Evolutionary conservation across 2,888 invertebrate genomes (phyloP).

Genomic region (Lycaena phlaeas): DNA sequence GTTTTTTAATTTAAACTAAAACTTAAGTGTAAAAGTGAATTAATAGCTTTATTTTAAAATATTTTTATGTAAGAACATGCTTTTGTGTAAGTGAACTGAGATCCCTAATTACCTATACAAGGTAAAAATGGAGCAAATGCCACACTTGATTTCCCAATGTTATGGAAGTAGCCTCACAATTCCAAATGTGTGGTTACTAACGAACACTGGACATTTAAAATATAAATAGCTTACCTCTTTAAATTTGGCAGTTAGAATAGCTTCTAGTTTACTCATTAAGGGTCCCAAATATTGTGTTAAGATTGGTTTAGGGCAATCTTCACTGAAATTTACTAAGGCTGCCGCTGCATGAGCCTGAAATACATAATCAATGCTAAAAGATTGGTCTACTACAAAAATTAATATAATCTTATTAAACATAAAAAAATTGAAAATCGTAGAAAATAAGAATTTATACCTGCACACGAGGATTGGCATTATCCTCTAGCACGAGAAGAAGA

Average conservation of each 20-base stretch:
- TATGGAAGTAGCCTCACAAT: slow-evolving; percentile 60
- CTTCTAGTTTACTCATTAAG: slow-evolving; percentile 92
- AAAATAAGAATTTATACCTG: slow-evolving; percentile 79
- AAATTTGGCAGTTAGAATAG: slow-evolving; percentile 92
- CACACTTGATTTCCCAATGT: slow-evolving; percentile 62
- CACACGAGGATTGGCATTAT: slow-evolving; percentile 93
- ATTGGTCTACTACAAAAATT: neutral
- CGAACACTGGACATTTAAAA: slow-evolving; percentile 53
- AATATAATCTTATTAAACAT: neutral
- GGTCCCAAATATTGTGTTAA: slow-evolving; percentile 91
- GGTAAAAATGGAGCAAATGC: slow-evolving; percentile 55
- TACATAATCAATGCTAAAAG: slow-evolving; percentile 9
- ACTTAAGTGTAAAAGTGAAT: too few species aligned
- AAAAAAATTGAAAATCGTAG: too few species aligned
- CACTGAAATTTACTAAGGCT: slow-evolving; percentile 98
- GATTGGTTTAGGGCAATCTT: slow-evolving; percentile 97
- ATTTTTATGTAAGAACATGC: neutral
- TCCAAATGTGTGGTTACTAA: slow-evolving; percentile 47
- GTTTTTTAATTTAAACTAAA: too few species aligned
- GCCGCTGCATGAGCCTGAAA: slow-evolving; percentile 85
- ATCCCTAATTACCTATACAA: slow-evolving; percentile 49
- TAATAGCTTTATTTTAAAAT: neutral
- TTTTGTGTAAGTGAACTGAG: slow-evolving; percentile 60
- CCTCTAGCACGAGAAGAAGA: slow-evolving; percentile 89
- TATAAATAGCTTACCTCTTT: slow-evolving; percentile 77